Base-by-base conservation (phyloP, 64 coral and sea anemone genomes). In the Platygyra sinensis region DNA sequence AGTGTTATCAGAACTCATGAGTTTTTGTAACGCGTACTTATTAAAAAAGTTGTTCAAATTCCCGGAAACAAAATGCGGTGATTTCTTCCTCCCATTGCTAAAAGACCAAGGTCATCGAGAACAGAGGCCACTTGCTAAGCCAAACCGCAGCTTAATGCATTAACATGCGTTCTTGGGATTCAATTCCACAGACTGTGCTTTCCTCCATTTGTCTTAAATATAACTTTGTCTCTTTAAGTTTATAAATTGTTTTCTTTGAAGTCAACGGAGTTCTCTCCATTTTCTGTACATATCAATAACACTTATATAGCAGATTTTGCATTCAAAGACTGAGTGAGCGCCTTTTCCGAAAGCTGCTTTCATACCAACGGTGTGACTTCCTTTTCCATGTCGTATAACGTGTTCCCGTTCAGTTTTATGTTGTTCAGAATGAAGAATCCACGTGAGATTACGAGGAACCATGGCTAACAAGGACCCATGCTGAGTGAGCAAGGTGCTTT, bases 191-290 rank as follows among this genome's bases (percentile, higher is more conserved):
- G 29, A 15, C 30, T 36, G 54, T 12, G 16, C 62, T 57, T 22
- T 83, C 62, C 60, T 67, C 30, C 20, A 67, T 10, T 71, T 63
- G 27, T 51, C 62, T 69, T 85, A 69, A 85, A 85, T 85, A 85
- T 51, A 62, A 50, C 81, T 69, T 85, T 83, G 60, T 67, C 62
- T 69, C 63, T 85, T 72, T 24, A 29, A 42, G 60, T 83, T 30
- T 65, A 65, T 20, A 65, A 67, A 51, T 12, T 67, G 62, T 67
- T 27, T 39, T 69, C 61, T n/a, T 69, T 67, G 32, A 30, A 50
- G 20, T 50, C 20, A 60, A 36, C 0, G 12, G 77, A 80, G 46
- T 31, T 80, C 18, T 62, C 57, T n/a, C 78, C 15, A 30, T 14
- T 69, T 71, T 46, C n/a, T 85, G 81, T 85, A 72, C 63, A 85